phyloP scores from a whole-genome alignment of 2,888 invertebrate species.

The Brachypalpus laphriformis region DNA sequence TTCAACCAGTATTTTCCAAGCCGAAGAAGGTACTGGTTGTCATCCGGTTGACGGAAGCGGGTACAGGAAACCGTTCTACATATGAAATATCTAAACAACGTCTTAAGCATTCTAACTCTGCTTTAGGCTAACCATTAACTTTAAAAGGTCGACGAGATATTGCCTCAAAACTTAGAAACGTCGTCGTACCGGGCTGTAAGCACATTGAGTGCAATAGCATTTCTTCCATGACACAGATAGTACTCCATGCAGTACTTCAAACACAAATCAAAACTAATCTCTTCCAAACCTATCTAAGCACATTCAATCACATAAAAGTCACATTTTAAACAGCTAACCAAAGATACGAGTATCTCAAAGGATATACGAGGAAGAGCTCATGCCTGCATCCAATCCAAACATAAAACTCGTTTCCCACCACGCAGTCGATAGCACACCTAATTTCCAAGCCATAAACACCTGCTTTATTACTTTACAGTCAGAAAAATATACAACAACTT shows the following conservation, averaged over 20 bases:
- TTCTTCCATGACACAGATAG: background rate
- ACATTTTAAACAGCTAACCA: slow-evolving; percentile 13
- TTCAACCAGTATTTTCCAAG: too few species aligned
- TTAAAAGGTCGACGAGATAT: too few species aligned
- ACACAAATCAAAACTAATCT: slow-evolving; percentile 34
- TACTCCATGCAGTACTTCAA: background rate
- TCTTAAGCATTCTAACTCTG: too few species aligned
- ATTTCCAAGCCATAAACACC: slow-evolving; percentile 35
- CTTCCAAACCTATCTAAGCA: slow-evolving; percentile 11
- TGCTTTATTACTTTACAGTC: slow-evolving; percentile 11
- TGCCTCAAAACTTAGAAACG: too few species aligned
- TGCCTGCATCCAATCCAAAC: background rate
- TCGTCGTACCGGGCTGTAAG: too few species aligned
- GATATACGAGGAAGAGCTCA: slow-evolving; percentile 14
- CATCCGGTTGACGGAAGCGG: too few species aligned
- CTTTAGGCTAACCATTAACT: too few species aligned
- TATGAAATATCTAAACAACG: too few species aligned
- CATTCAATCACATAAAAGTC: slow-evolving; percentile 45
- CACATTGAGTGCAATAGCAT: too few species aligned
- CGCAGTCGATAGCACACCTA: background rate
- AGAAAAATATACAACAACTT: background rate
- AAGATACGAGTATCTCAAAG: slow-evolving; percentile 13
- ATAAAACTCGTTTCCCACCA: slow-evolving; percentile 31
- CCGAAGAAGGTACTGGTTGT: too few species aligned
- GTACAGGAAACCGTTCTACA: too few species aligned